These are phyloP conservation scores for Darevskia nairensis DNA, from an alignment of 2,797 vertebrate genomes.

Conservation along the genomic window DNA sequence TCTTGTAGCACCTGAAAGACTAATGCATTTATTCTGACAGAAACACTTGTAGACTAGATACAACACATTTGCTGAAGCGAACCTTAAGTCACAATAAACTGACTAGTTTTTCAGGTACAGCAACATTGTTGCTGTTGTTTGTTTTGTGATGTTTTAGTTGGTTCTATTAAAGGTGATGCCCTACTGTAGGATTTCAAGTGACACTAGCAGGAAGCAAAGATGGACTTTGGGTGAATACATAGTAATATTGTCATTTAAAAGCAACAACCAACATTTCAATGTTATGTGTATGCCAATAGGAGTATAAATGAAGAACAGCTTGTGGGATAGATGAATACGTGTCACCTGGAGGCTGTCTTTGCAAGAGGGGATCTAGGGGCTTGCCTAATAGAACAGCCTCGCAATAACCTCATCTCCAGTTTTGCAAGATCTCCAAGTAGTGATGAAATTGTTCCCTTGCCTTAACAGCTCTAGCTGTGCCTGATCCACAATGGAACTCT, in stretches of 20 bases:
- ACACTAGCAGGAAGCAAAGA: not conserved
- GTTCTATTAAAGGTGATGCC: no score
- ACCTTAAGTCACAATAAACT: not conserved
- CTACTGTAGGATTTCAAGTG: not conserved
- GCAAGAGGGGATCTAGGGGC: not conserved
- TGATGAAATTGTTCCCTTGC: not conserved
- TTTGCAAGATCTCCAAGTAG: not conserved
- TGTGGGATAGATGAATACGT: not conserved
- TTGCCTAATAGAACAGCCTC: not conserved
- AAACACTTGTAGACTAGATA: not conserved
- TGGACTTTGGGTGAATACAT: not conserved
- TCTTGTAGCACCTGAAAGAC: not conserved
- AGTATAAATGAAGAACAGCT: not conserved
- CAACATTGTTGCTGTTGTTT: not conserved
- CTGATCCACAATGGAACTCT: not conserved
- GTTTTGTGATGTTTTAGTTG: not conserved
- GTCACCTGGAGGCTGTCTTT: not conserved
- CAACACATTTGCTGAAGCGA: no score
- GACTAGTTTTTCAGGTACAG: not conserved
- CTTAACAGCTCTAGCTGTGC: not conserved
- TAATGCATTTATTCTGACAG: not conserved
- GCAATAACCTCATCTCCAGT: not conserved
- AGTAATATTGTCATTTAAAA: not conserved
- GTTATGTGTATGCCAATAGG: not conserved
- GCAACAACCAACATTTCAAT: not conserved